phyloP scores from a whole-genome alignment of 2,113 vertebrate species.

The Ia io region DNA sequence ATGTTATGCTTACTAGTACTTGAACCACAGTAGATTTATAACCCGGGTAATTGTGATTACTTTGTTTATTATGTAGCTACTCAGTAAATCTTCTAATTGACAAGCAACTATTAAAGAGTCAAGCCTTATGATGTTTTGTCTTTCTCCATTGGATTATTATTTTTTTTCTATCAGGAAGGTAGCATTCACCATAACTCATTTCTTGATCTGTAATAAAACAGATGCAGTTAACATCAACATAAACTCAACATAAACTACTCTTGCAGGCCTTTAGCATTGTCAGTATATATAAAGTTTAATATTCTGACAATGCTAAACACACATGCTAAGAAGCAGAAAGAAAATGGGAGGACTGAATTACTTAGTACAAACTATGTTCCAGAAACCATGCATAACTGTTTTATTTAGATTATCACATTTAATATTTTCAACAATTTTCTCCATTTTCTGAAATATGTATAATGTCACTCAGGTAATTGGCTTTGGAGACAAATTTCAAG shows the following conservation, averaged over 20 bases:
- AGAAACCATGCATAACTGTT: neutral
- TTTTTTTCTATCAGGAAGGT: neutral
- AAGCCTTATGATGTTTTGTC: neutral
- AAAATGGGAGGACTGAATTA: neutral
- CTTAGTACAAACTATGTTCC: neutral
- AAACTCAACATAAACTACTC: neutral
- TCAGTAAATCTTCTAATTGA: slow-evolving; percentile 25
- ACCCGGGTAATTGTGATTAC: neutral
- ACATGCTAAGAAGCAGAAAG: neutral
- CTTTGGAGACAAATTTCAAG: neutral
- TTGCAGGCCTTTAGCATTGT: neutral
- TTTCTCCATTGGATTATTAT: neutral
- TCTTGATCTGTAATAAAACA: neutral
- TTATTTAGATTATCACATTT: slow-evolving; percentile 1
- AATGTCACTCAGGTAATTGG: neutral
- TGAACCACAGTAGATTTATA: neutral
- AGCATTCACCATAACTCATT: neutral
- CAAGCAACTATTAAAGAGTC: neutral
- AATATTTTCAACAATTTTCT: slow-evolving; percentile 2
- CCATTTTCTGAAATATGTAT: neutral
- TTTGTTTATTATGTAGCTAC: slow-evolving; percentile 13
- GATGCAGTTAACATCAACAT: neutral
- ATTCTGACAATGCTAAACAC: neutral
- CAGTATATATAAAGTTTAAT: neutral
- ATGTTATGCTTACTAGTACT: neutral